Percentiles rank a stretch among this genome's conserved stretches.
phyloP scores from a whole-genome alignment of 2,113 vertebrate genomes.

The Odontophorus gujanensis region DNA sequence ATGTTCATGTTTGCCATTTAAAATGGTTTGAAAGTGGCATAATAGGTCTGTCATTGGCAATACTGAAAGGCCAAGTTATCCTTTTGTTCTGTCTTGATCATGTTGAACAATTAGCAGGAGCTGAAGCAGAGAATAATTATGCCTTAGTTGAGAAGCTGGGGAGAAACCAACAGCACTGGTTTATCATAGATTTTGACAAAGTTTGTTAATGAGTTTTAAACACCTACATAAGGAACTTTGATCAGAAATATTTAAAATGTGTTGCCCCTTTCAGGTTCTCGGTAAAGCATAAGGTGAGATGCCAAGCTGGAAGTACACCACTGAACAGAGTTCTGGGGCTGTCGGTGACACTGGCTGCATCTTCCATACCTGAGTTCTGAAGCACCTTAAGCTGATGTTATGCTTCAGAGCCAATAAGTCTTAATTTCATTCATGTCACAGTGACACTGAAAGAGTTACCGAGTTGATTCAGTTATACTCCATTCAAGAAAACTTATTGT shows the following conservation, averaged over 20 bases:
- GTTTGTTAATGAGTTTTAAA: background rate
- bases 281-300: too few relatives aligned
- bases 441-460: background rate
- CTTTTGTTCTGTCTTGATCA: background rate
- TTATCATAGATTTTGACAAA: background rate
- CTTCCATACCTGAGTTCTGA: background rate
- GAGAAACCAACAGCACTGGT: background rate
- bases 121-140: background rate
- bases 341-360: background rate
- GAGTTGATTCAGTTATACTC: rapidly evolving
- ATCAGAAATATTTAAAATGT: background rate
- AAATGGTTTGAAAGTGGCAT: background rate
- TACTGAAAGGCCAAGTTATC: constrained; percentile 1
- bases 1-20: background rate
- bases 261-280: background rate
- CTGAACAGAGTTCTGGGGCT: background rate
- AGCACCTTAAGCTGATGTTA: background rate
- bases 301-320: background rate
- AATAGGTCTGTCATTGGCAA: background rate
- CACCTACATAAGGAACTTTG: background rate
- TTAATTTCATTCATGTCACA: background rate
- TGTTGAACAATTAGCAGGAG: background rate
- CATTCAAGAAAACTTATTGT: background rate
- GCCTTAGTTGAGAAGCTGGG: background rate
- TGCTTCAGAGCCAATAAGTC: background rate